Evolutionary conservation across 2,113 vertebrate species (phyloP).

Genomic region (Xenotilapia flavipinnis): DNA sequence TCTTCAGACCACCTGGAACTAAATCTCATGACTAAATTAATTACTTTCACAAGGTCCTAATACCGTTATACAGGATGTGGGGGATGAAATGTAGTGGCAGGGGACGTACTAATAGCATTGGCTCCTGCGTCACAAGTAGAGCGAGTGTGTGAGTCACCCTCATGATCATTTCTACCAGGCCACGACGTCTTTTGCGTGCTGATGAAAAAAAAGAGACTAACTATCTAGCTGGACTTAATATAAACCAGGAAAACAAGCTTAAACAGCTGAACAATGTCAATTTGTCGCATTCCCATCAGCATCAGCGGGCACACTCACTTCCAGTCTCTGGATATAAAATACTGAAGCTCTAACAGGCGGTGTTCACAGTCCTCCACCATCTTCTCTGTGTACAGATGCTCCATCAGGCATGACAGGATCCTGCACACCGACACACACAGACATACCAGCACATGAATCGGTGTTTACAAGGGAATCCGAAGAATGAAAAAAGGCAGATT

Average conservation of each 20-base stretch:
- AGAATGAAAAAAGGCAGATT: neutral
- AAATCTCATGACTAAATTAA: too few relatives aligned
- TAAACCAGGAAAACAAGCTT: neutral
- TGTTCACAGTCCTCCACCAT: conserved; percentile 96
- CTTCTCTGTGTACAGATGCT: conserved; percentile 96
- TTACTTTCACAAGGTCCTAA: too few relatives aligned
- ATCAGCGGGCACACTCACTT: conserved; percentile 72
- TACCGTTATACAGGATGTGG: too few relatives aligned
- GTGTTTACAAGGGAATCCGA: neutral
- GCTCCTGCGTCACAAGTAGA: too few relatives aligned
- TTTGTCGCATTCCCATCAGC: neutral
- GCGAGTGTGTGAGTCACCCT: too few relatives aligned
- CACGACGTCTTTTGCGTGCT: neutral
- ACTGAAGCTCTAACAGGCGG: conserved; percentile 90
- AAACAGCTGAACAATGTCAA: neutral
- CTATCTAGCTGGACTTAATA: neutral
- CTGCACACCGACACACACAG: conserved; percentile 46
- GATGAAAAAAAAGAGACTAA: neutral
- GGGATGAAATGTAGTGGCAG: too few relatives aligned
- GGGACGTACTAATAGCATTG: too few relatives aligned
- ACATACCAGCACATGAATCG: neutral
- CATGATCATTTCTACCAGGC: too few relatives aligned
- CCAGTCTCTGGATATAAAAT: conserved; percentile 97
- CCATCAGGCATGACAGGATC: conserved; percentile 97
- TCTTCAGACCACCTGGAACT: too few relatives aligned